Evolutionary conservation across 2,888 invertebrate species (phyloP).

Genomic region (Eristalis arbustorum): DNA sequence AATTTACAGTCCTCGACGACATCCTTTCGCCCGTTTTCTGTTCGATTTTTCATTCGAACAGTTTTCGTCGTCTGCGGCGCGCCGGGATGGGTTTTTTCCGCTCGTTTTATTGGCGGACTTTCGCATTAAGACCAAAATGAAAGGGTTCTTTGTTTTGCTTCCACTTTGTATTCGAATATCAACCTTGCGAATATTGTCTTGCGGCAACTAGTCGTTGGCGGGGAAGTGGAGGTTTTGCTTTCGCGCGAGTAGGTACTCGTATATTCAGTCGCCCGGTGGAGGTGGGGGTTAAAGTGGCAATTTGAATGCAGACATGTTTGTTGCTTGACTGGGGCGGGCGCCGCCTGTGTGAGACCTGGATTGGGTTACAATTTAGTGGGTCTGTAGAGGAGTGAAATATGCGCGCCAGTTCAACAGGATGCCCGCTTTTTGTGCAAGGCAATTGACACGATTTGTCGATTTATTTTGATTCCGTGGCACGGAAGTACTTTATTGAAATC

Average conservation of each 20-base stretch:
- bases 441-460: conserved; percentile 47
- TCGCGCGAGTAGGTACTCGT: conserved; percentile 6
- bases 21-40: conserved; percentile 28
- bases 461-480: neutral
- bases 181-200: conserved; percentile 3
- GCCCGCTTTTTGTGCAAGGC: conserved; percentile 3
- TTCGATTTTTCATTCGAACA: conserved; percentile 50
- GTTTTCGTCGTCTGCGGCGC: conserved; percentile 19
- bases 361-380: conserved; percentile 20
- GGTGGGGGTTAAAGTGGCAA: conserved; percentile 28
- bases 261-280: neutral
- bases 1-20: conserved; percentile 36
- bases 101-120: conserved; percentile 18
- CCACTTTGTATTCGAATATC: conserved; percentile 26
- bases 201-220: neutral
- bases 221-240: neutral
- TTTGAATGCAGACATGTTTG: conserved; percentile 44
- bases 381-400: conserved; percentile 7
- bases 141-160: conserved; percentile 23
- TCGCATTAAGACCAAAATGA: conserved; percentile 27
- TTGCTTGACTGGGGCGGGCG: neutral
- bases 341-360: neutral
- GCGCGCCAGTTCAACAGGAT: conserved; percentile 37
- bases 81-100: neutral
- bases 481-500: conserved; percentile 35